These are phyloP conservation scores for Metallyticus violacea DNA, from an alignment of 2,888 invertebrate genomes.

Conservation along the genomic window DNA sequence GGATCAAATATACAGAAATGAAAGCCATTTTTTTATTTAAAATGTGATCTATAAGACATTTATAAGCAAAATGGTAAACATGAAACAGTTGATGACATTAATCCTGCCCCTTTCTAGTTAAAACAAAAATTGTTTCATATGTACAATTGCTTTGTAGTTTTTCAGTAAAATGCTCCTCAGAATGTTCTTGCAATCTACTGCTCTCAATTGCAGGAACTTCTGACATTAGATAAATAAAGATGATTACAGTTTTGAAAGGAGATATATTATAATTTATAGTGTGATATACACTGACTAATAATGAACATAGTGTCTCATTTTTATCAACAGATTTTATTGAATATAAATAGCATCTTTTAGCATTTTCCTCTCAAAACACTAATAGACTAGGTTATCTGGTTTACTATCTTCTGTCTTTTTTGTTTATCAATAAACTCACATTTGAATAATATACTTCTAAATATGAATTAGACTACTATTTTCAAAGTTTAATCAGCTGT, in stretches of 20 bases:
- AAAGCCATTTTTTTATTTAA: too few species aligned
- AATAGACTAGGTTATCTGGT: slow-evolving; percentile 31
- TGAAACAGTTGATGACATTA: too few species aligned
- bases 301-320: background rate
- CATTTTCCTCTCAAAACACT: slow-evolving; percentile 32
- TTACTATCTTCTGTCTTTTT: slow-evolving; percentile 29
- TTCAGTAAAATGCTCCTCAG: too few species aligned
- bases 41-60: too few species aligned
- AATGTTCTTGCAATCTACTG: too few species aligned
- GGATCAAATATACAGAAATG: too few species aligned
- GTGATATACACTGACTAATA: background rate
- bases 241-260: background rate
- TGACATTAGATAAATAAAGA: too few species aligned
- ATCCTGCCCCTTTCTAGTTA: too few species aligned
- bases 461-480: background rate
- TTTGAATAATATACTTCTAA: slow-evolving; percentile 21
- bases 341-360: slow-evolving; percentile 32
- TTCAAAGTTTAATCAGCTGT: background rate
- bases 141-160: too few species aligned
- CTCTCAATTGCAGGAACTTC: too few species aligned
- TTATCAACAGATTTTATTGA: slow-evolving; percentile 29
- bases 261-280: background rate
- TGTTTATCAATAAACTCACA: slow-evolving; percentile 17
- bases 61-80: too few species aligned
- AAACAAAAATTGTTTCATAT: too few species aligned